phyloP scores from a whole-genome alignment of 1,140 invertebrate species.

The Bicyclus anynana region DNA sequence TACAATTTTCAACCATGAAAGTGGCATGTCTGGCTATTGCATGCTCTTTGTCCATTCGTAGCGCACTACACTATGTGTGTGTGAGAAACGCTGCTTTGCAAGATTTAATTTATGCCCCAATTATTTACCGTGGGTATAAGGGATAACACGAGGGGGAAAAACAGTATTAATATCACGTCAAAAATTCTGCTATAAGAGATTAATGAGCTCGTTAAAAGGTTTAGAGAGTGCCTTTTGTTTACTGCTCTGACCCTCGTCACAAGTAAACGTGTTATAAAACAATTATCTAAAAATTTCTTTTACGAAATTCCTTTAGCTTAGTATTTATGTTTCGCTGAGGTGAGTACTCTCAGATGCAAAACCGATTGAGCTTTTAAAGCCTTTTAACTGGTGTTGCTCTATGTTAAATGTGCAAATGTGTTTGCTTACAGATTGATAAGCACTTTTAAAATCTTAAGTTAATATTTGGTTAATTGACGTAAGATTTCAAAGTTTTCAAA shows the following conservation, averaged over 20 bases:
- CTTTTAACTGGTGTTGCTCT: neutral
- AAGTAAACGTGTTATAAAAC: slow-evolving; percentile 55
- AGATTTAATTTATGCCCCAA: neutral
- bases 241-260: slow-evolving; percentile 56
- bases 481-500: no score
- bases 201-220: slow-evolving; percentile 54
- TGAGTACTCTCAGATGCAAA: slow-evolving; percentile 26
- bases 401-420: neutral
- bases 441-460: no score
- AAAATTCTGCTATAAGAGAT: slow-evolving; percentile 44
- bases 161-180: slow-evolving; percentile 33
- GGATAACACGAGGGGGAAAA: neutral
- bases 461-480: no score
- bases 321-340: slow-evolving; percentile 22
- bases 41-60: no score
- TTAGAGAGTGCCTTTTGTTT: slow-evolving; percentile 48
- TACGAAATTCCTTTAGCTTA: slow-evolving; percentile 31
- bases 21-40: no score
- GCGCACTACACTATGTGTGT: no score
- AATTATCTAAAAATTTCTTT: slow-evolving; percentile 55
- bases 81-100: no score
- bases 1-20: no score
- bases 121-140: neutral
- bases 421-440: neutral
- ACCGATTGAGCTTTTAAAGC: slow-evolving; percentile 6